phyloP scores from a whole-genome alignment of 2,113 vertebrate species.

The Arvicanthis niloticus region DNA sequence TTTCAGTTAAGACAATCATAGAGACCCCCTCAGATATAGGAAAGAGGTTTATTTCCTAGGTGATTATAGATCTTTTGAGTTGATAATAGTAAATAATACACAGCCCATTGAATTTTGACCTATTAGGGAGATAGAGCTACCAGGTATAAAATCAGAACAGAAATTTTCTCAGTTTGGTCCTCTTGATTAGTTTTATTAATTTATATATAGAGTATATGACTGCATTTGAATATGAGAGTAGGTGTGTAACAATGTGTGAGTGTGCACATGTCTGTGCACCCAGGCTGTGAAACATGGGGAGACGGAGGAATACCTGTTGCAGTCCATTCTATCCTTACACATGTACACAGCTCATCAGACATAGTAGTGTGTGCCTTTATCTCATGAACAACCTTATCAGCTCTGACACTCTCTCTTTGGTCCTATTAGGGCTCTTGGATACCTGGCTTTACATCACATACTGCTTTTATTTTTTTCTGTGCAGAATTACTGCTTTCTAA shows the following conservation, averaged over 20 bases:
- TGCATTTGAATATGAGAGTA: not conserved
- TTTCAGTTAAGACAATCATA: not conserved
- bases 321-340: not conserved
- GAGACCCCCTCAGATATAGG: not conserved
- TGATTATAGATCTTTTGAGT: no score
- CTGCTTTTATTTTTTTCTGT: not conserved
- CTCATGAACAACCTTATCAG: not conserved
- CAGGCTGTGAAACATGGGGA: not conserved
- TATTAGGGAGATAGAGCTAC: not conserved
- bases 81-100: not conserved
- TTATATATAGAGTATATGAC: not conserved
- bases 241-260: not conserved
- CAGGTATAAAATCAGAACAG: fast-evolving
- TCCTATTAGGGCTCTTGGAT: not conserved
- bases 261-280: not conserved
- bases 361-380: not conserved
- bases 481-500: not conserved
- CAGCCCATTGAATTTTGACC: no score
- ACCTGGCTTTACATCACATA: not conserved
- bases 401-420: not conserved
- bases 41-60: not conserved
- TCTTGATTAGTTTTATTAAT: not conserved
- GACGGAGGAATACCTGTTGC: not conserved
- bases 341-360: not conserved
- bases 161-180: not conserved